Conservation (phyloP, 2,888 invertebrate species). For the Folsomia candida region DNA sequence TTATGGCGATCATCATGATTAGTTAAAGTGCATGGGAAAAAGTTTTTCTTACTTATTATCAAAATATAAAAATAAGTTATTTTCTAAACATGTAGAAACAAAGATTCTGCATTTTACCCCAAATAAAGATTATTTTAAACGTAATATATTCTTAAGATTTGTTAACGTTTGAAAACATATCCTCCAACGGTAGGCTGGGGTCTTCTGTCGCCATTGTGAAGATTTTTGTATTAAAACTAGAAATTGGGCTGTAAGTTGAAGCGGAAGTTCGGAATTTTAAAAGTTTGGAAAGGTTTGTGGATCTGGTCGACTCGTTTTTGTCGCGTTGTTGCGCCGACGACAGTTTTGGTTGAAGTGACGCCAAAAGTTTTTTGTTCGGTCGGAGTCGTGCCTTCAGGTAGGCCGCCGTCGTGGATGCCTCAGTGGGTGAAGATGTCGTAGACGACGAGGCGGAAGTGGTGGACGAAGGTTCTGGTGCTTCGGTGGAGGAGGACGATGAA, state of each 20-base stretch:
- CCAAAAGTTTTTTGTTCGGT: slow-evolving; percentile 18
- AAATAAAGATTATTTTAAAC: too few species aligned
- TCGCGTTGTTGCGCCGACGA: neutral
- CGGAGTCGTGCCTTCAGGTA: slow-evolving; percentile 23
- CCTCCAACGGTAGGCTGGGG: slow-evolving; percentile 75
- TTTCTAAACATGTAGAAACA: too few species aligned
- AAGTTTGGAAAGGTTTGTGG: slow-evolving; percentile 2
- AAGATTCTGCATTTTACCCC: too few species aligned
- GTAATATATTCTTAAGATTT: too few species aligned
- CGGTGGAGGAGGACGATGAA: neutral
- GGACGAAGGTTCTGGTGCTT: too few species aligned
- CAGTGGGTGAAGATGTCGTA: slow-evolving; percentile 5
- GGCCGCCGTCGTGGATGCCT: slow-evolving; percentile 7
- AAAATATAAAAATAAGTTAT: too few species aligned
- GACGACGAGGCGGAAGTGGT: neutral
- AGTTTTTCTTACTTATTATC: too few species aligned
- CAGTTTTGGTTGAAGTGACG: slow-evolving; percentile 14
- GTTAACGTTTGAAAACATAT: slow-evolving; percentile 70
- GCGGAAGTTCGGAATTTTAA: slow-evolving; percentile 8
- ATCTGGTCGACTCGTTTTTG: neutral
- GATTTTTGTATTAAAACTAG: slow-evolving; percentile 22
- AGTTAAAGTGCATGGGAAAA: too few species aligned
- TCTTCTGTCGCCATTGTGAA: slow-evolving; percentile 76
- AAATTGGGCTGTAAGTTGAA: slow-evolving; percentile 10
- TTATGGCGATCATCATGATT: too few species aligned